Evolutionary conservation across 2,888 invertebrate genomes (phyloP), one percentile per base, ranked within the genome.

Genomic region (Ptychoptera albimana): DNA sequence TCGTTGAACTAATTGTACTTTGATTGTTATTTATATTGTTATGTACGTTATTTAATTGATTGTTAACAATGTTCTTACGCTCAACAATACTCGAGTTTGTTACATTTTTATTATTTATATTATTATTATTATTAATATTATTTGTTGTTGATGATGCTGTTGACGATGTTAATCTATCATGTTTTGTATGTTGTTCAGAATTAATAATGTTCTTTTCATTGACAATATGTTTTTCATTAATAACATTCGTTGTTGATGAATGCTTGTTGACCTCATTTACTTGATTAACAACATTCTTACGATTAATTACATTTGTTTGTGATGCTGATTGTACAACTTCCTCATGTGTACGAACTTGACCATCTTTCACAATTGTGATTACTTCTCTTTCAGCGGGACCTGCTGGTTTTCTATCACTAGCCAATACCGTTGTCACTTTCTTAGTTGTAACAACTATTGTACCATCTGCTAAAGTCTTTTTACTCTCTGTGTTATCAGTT

Each of bases 381-480:
- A 35, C 30, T 42, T 42, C 54, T 31, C 62, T 61, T 31, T 64
- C 60, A 0, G 59, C 60, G 2, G 63, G 63, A 43, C 57, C 59
- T 43, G 59, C 62, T 41, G 57, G 57, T 15, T 52, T 54, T 15
- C 59, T 63, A 15, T 57, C 57, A 31, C 57, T 61, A 13, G 58
- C 53, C 23, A 45, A 39, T 13, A 59, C 60, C 1, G 64, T 69
- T 2, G 70, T 71, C 0, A 70, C 67, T 46, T 64, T 69, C 44
- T 61, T 69, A 0, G 70, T 70, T 0, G 70, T 70, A 2, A 69
- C 70, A 8, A 70, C 67, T 40, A 69, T 65, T 11, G 68, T 62
- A 32, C 75, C 75, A 60, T 75, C 74, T 38, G 63, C 57, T 15
- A 68, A 50, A 35, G 63, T 66, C 50, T 64, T 69, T 2, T 63